Base-by-base conservation (phyloP, 1,140 invertebrate species). In the Metopolophium dirhodum region DNA sequence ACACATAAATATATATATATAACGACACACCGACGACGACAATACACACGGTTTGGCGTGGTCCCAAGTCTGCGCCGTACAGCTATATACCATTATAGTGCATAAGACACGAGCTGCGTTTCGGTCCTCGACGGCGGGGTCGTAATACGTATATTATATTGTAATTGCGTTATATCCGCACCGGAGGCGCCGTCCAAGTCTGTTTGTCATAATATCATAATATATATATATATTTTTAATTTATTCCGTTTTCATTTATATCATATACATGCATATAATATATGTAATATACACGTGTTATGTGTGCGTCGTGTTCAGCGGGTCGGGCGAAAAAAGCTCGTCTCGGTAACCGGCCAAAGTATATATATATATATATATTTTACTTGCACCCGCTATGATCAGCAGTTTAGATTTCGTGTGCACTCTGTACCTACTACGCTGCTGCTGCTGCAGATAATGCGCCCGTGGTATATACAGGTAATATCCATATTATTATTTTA, bases 141-240 rank as follows among this genome's bases (percentile, higher is more conserved):
- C 77, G 77, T 83, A 83, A 83, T 83, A 83, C 77, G 35, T 37
- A 37, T 20, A 35, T 61, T 82, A 82, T 37, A 37, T 37, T 82
- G n/a, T 83, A 83, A 83, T 83, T 37, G 35, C 77, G 77, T 83
- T 83, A 83, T 83, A 83, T 37, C 77, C 35, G 51, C 49, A 89
- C 30, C 30, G 30, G 77, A 35, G 77, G n/a, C n/a, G n/a, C 20
- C 18, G 47, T 54, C 35, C 47, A 89, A 51, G n/a, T 51, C 47
- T 68, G 61, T 68, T 68, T 68, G 61, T 68, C 61, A n/a, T n/a
- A 68, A n/a, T 68, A 54, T 54, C 20, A 68, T n/a, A n/a, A n/a
- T n/a, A n/a, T n/a, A 11, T 68, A n/a, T 61, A 61, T 61, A 61
- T 7, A 30, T n/a, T 68, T 68, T 68, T 68, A 68, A 68, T 68